Percentiles rank a stretch among this genome's conserved stretches.
These are phyloP conservation scores for Volucella zonaria DNA, from an alignment of 2,888 invertebrate genomes.

Conservation along the genomic window DNA sequence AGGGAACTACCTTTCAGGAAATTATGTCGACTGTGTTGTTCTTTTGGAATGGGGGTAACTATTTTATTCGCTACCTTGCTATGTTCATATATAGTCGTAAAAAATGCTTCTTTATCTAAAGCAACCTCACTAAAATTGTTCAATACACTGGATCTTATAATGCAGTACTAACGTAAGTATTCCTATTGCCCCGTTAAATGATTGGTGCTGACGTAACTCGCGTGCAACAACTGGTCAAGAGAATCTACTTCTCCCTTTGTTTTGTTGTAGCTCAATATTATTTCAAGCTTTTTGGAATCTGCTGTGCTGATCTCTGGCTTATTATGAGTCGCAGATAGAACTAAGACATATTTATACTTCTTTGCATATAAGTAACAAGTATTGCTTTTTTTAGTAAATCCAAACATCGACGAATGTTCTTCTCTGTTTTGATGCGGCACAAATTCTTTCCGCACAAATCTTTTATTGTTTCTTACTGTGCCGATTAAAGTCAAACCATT, in stretches of 20 bases:
- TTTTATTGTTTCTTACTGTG: neutral
- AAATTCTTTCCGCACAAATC: neutral
- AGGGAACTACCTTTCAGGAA: too few species aligned
- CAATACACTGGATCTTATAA: too few species aligned
- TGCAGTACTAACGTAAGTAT: too few species aligned
- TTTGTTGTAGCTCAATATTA: neutral
- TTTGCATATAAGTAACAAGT: slow-evolving; percentile 7
- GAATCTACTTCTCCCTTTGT: slow-evolving; percentile 1
- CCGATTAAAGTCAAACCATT: neutral
- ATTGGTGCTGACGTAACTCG: too few species aligned
- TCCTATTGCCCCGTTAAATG: too few species aligned
- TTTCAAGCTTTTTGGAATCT: neutral
- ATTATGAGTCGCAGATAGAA: slow-evolving; percentile 26
- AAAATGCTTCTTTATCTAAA: too few species aligned
- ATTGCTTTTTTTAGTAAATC: slow-evolving; percentile 17
- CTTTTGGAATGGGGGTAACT: too few species aligned
- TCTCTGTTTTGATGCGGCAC: neutral
- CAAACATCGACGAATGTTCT: slow-evolving; percentile 12
- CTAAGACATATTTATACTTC: slow-evolving; percentile 5
- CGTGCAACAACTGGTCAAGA: neutral
- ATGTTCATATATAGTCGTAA: too few species aligned
- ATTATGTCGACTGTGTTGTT: too few species aligned
- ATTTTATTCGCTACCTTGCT: too few species aligned
- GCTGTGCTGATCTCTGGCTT: slow-evolving; percentile 5
- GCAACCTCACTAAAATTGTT: too few species aligned